These are phyloP conservation scores for Piliocolobus tephrosceles DNA, from an alignment of 2,113 vertebrate genomes.

Conservation along the genomic window DNA sequence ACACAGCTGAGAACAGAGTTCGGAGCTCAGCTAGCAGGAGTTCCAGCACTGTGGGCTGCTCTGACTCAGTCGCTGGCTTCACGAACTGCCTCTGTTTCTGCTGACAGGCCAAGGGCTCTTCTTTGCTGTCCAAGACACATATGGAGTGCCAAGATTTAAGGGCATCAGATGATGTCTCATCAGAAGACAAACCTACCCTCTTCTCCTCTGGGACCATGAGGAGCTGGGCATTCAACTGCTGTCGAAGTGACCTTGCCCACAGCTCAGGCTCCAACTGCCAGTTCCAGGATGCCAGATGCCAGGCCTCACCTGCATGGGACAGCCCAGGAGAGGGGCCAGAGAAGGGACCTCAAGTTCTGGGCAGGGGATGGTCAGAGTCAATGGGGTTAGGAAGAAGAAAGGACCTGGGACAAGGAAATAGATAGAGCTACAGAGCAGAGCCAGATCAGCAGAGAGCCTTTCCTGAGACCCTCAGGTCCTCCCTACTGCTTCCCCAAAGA, in stretches of 20 bases:
- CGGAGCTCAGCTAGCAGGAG: constrained; percentile 69
- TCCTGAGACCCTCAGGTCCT: neutral
- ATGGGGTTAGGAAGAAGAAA: neutral
- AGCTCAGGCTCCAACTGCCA: constrained; percentile 59
- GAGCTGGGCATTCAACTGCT: constrained; percentile 65
- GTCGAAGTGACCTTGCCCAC: constrained; percentile 71
- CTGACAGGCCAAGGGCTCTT: neutral
- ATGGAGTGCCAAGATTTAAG: neutral
- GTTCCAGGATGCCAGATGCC: constrained; percentile 38
- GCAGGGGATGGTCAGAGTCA: neutral
- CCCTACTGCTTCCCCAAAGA: neutral
- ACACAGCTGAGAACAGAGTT: constrained; percentile 55
- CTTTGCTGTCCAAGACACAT: neutral
- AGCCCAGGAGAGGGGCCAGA: neutral
- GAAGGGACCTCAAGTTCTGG: neutral
- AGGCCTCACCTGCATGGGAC: constrained; percentile 38
- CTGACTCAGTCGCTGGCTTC: neutral
- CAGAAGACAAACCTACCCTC: neutral
- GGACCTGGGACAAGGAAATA: neutral
- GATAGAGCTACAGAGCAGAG: neutral
- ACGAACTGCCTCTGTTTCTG: neutral
- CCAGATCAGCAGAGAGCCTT: neutral
- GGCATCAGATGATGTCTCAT: neutral
- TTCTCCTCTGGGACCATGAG: neutral
- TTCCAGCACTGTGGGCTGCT: neutral